Percentiles rank a stretch among this genome's conserved stretches.
These are phyloP conservation scores for Passer montanus DNA, from an alignment of 2,113 vertebrate species.

Conservation along the genomic window DNA sequence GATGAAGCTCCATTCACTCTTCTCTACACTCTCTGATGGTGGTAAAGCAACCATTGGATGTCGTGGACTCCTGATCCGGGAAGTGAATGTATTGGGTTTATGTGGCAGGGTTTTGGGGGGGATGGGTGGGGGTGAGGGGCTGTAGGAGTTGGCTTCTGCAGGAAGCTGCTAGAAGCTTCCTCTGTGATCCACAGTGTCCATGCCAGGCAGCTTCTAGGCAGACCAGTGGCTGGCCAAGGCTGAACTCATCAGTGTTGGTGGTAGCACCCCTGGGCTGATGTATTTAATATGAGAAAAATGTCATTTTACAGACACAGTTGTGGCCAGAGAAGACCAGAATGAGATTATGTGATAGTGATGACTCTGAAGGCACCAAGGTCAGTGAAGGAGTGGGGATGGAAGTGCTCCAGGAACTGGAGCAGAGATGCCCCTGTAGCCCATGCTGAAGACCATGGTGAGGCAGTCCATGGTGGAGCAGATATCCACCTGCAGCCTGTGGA, in stretches of 20 bases:
- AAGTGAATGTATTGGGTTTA: background rate
- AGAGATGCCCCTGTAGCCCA: background rate
- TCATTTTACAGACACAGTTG: background rate
- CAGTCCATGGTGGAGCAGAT: background rate
- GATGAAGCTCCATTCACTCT: background rate
- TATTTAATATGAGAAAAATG: background rate
- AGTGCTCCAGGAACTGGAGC: background rate
- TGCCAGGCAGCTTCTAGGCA: background rate
- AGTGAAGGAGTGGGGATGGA: background rate
- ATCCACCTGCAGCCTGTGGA: background rate
- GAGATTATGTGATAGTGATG: background rate
- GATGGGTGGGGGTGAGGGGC: fast-evolving
- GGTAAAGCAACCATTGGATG: background rate
- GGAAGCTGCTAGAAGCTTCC: background rate
- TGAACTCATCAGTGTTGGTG: background rate
- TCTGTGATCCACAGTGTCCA: background rate
- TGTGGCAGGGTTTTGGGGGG: background rate
- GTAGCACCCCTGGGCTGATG: background rate
- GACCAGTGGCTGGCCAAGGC: background rate
- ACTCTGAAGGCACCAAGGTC: background rate
- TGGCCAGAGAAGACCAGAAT: background rate
- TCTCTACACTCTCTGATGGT: background rate
- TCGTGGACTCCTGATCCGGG: background rate
- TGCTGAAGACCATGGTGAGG: background rate
- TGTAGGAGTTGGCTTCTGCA: background rate